Conservation (phyloP, 1,140 invertebrate species). For the Dufourea novaeangliae region DNA sequence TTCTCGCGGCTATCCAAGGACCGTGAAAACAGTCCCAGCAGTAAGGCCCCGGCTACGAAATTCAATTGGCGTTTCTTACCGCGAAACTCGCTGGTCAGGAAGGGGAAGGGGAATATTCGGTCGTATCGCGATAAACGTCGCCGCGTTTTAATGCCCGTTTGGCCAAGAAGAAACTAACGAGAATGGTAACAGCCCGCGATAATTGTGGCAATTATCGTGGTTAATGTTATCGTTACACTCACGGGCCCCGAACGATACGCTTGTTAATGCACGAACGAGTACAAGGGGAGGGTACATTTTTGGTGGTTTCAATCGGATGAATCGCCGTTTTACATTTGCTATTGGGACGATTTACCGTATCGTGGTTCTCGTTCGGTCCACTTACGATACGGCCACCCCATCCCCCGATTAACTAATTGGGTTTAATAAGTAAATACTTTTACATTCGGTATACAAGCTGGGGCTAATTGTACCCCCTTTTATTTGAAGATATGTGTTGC, state of each 20-base stretch:
- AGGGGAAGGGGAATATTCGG: neutral
- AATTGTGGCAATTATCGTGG: conserved; percentile 36
- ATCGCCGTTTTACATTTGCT: neutral
- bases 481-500: neutral
- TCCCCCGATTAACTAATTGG: conserved; percentile 17
- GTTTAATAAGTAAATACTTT: neutral
- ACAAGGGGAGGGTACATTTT: neutral
- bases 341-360: neutral
- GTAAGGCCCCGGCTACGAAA: conserved; percentile 37
- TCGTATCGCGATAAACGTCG: conserved; percentile 34
- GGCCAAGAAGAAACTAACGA: conserved; percentile 17
- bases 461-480: neutral
- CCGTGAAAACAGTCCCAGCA: conserved; percentile 56
- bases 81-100: neutral
- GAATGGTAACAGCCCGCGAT: conserved; percentile 28
- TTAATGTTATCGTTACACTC: conserved; percentile 22
- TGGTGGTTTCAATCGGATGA: neutral
- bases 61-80: conserved; percentile 34
- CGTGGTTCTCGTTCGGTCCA: neutral
- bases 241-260: neutral
- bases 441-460: neutral
- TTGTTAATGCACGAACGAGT: conserved; percentile 1
- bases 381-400: neutral
- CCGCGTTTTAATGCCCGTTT: conserved; percentile 35
- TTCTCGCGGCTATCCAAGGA: conserved; percentile 30